Base-by-base conservation (phyloP, 2,797 vertebrate genomes). In the Crypturellus tataupa region DNA sequence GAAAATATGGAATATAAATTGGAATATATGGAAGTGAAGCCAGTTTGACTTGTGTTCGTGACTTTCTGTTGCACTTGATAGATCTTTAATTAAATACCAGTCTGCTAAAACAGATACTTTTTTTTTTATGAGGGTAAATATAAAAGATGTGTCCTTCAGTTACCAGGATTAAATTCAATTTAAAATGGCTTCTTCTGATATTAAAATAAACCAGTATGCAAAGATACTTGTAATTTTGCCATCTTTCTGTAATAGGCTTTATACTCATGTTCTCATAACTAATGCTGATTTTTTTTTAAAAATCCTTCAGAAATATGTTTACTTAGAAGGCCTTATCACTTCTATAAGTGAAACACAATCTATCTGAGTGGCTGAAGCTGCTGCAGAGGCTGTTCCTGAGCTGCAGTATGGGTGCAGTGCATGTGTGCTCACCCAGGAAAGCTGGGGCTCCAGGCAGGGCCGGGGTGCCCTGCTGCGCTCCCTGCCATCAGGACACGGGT, bases 1-100 rank as follows among this genome's bases (percentile, higher is more conserved):
- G 70, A 55, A 46, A 84, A 63, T 71, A 87, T 42, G 56, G 87
- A 91, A 9, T 40, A 49, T 75, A 64, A 85, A 63, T n/a, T 15
- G 4, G 56, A 58, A 67, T 31, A 60, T 7, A 12, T 15, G 16
- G 53, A 89, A 46, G 3, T 77, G 64, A 94, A 94, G 4, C 4
- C 19, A 68, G 35, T 71, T 49, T 73, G 56, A 39, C 20, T 92
- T 11, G 16, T 19, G 14, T 53, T 35, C 4, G 3, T 58, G 35
- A 6, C 3, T 80, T 64, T 58, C 59, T 7, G 18, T 37, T 70
- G 17, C 14, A n/a, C 19, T 55, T 84, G 16, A 21, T 3, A 60
- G 35, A 37, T 35, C 6, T 35, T 89, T 25, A 42, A 17, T 40
- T 53, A 62, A 80, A 9, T 60, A 12, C 35, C 35, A 72, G 7